Evolutionary conservation across 2,113 vertebrate species (phyloP), one percentile per base, ranked within the genome.

Genomic region (Salminus brasiliensis): DNA sequence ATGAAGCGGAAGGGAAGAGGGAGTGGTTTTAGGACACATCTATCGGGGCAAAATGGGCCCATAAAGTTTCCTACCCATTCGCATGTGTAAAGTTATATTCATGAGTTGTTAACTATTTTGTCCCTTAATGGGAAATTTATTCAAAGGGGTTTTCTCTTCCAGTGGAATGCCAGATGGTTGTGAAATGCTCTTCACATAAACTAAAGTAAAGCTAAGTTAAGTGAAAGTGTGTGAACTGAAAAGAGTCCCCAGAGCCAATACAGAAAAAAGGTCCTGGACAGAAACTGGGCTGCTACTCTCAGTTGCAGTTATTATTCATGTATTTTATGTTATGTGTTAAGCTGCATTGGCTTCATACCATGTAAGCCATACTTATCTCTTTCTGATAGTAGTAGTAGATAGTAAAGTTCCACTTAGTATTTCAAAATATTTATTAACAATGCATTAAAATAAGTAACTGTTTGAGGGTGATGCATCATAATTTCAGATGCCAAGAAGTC

Each of bases 81-180:
- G 25, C 84, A 78, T 81, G 88, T 87, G 88, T 90, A 91, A 92
- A 88, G 87, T 65, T 81, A 90, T 86, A 92, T 93, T 93, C 92
- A 93, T 92, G 91, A 93, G 90, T 86, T 92, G 92, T 93, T 93
- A 93, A 93, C 76, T 83, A 84, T 90, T 93, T 92, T 93, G 90
- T 91, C 85, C 81, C 75, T 79, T 81, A 80, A 84, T 74, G 86
- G 39, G 87, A 86, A 91, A 92, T 92, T 87, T 89, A 92, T 91
- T 91, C 89, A 91, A 91, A 91, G 88, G 87, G 88, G 90, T 89
- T 87, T 95, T 63, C 53, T 76, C 65, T 57, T 78, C 78, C 62
- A 34, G 23, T 30, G 78, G 78, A 63, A 78, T 72, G 63, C 39
- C 81, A 82, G 81, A 72, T 82, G 81, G 74, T 23, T 57, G 47